Evolutionary conservation across 2,888 invertebrate genomes (phyloP), one percentile per base, ranked within the genome.

Genomic region (Nephrotoma flavescens): DNA sequence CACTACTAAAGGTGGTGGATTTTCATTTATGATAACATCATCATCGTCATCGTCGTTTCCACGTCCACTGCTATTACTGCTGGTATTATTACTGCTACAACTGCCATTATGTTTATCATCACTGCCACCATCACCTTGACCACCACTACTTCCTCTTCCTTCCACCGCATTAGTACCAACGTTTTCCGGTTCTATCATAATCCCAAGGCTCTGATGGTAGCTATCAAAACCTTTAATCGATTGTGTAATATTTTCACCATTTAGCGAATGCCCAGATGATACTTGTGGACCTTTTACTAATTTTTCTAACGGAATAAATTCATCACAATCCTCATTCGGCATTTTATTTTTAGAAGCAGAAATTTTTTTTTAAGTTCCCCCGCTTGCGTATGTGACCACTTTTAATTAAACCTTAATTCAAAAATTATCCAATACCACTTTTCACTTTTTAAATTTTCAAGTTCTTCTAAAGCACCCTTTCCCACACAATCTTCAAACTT

Each of bases 251-350:
- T 44, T 85, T 45, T 85, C 44, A 44, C 42, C 2, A 44, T 42
- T 85, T 19, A 19, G 11, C 11, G 42, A 15, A n/a, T 15, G 19
- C 7, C 71, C 71, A 12, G 15, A 44, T 45, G 44, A 45, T 19
- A 19, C 9, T 85, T 85, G 85, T 31, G 71, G 11, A 15, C 45
- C 15, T 45, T 85, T 42, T 4, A 84, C 84, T 42, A 84, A 84
- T 19, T 85, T 44, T 85, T 85, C 85, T 19, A 85, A 44, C 9
- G 85, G 85, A 19, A 85, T 85, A 85, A 85, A 85, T 85, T 85
- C 85, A 45, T 85, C 84, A 42, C 84, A 84, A 41, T 84, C 84
- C 9, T 84, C 84, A 15, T 84, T 84, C 42, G 84, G 84, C 84
- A 84, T 84, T 84, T 84, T 84, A 42, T 47, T 47, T n/a, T 47